These are phyloP conservation scores for Standfussiana lucernea DNA, from an alignment of 2,888 invertebrate genomes.

Conservation along the genomic window DNA sequence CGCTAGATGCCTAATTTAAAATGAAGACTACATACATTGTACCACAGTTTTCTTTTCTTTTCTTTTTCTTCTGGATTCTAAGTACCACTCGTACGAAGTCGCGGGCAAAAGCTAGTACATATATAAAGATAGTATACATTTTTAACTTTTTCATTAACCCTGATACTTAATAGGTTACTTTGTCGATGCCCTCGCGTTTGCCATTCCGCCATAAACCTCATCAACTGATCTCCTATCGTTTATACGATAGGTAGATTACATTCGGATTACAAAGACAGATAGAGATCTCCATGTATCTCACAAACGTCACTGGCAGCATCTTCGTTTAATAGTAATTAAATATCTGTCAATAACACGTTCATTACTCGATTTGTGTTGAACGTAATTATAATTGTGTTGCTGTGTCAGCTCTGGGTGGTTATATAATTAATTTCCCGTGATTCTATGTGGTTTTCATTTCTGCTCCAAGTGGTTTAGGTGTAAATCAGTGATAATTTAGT, in stretches of 20 bases:
- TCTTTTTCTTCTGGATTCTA: too few species aligned
- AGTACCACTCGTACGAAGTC: too few species aligned
- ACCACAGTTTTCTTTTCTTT: neutral
- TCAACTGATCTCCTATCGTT: neutral
- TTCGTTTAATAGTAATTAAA: conserved; percentile 36
- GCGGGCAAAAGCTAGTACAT: too few species aligned
- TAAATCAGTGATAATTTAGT: neutral
- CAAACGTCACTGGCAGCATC: neutral
- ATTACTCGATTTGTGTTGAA: conserved; percentile 19
- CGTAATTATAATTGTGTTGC: conserved; percentile 13
- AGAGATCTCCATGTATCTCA: neutral
- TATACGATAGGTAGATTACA: neutral
- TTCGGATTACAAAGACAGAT: neutral
- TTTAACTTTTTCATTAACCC: neutral
- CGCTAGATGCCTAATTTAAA: too few species aligned
- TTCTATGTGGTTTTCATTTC: neutral
- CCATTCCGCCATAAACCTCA: neutral
- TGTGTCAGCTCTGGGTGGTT: neutral
- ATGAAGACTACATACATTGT: too few species aligned
- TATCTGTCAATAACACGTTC: conserved; percentile 39
- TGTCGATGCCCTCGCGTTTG: neutral
- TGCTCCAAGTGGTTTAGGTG: neutral
- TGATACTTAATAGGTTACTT: neutral
- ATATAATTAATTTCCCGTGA: neutral
- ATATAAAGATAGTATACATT: neutral